Conservation (phyloP, 2,113 vertebrate genomes). For the Sander lucioperca region DNA sequence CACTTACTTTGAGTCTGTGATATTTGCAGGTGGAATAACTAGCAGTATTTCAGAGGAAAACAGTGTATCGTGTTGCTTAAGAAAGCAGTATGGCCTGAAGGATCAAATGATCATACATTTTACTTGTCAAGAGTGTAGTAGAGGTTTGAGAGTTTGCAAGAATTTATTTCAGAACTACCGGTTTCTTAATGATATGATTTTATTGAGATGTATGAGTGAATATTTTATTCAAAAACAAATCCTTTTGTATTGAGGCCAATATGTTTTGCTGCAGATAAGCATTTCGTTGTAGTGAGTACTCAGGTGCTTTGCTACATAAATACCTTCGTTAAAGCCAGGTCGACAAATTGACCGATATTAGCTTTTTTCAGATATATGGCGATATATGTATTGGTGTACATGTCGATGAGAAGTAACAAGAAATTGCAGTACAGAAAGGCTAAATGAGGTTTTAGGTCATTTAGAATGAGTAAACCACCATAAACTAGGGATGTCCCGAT, state of each 20-base stretch:
- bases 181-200: neutral
- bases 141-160: neutral
- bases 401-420: neutral
- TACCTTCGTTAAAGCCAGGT: neutral
- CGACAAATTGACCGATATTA: neutral
- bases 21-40: constrained; percentile 12
- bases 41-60: neutral
- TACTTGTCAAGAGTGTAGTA: neutral
- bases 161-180: neutral
- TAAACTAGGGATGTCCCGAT: no score
- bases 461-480: neutral
- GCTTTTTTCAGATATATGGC: neutral
- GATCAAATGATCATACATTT: neutral
- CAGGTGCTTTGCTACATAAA: neutral
- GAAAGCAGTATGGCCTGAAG: neutral
- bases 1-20: neutral
- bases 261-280: neutral
- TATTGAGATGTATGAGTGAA: neutral
- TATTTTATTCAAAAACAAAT: neutral
- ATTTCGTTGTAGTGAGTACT: neutral
- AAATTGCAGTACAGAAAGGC: neutral
- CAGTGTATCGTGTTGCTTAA: neutral
- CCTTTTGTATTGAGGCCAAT: neutral
- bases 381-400: neutral
- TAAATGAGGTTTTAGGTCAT: neutral